Conservation (phyloP, 2,113 vertebrate genomes). For the Struthidea cinerea region DNA sequence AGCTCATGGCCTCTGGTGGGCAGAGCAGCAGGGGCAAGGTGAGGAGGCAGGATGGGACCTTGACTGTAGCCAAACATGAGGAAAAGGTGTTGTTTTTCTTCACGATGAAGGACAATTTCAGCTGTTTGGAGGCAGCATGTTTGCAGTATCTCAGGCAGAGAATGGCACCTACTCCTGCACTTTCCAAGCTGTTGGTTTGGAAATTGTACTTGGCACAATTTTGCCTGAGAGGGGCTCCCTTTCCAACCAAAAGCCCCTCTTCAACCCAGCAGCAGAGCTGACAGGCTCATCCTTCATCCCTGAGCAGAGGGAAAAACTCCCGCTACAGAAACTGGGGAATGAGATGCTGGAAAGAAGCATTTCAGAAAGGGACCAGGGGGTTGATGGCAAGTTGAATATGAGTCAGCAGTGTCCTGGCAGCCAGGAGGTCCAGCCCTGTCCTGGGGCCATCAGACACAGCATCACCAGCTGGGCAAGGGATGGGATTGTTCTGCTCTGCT, state of each 20-base stretch:
- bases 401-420: not conserved
- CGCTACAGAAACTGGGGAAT: not conserved
- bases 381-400: not conserved
- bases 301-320: not conserved
- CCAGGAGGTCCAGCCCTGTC: not conserved
- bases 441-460: not conserved
- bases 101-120: not conserved
- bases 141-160: not conserved
- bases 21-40: not conserved
- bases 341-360: not conserved
- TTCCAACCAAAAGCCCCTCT: not conserved
- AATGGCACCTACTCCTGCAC: accelerated
- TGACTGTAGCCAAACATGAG: not conserved
- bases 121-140: accelerated
- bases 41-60: not conserved
- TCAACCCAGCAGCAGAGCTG: accelerated
- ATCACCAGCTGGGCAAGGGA: not conserved
- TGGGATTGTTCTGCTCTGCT: not conserved
- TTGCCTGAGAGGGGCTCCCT: not conserved
- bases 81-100: not conserved
- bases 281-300: accelerated
- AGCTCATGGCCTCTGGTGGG: accelerated
- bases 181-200: not conserved
- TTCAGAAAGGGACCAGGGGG: not conserved
- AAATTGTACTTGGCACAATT: not conserved